phyloP scores from a whole-genome alignment of 2,113 vertebrate genomes.

The human region DNA sequence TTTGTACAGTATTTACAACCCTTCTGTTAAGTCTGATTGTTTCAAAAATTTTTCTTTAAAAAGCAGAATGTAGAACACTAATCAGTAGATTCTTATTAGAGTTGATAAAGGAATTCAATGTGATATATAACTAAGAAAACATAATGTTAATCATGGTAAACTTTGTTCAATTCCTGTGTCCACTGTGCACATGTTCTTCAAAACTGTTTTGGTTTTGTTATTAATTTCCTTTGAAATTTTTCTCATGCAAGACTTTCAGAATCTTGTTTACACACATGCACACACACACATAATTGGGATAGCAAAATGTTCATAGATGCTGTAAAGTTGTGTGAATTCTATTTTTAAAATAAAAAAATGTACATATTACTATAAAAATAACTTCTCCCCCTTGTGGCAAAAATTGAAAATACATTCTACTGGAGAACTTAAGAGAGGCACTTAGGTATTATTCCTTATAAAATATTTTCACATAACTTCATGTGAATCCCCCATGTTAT shows the following conservation, averaged over 20 bases:
- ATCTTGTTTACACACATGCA: not conserved
- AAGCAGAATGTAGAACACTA: conserved; percentile 26
- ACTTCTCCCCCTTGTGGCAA: conserved; percentile 75
- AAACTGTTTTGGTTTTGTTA: conserved; percentile 37
- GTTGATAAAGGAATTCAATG: conserved; percentile 21
- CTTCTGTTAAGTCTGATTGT: conserved; percentile 12
- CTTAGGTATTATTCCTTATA: conserved; percentile 51
- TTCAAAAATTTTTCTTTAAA: conserved; percentile 30
- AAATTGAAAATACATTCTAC: conserved; percentile 63
- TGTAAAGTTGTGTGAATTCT: conserved; percentile 32
- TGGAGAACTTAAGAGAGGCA: conserved; percentile 56
- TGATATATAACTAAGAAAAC: conserved; percentile 29
- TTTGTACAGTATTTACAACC: conserved; percentile 41
- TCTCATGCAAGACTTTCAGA: conserved; percentile 31
- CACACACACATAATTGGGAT: not conserved
- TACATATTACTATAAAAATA: conserved; percentile 64
- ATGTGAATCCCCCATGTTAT: not conserved
- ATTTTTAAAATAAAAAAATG: conserved; percentile 60
- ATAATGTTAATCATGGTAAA: conserved; percentile 37
- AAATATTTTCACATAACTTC: conserved; percentile 42
- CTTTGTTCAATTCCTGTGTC: not conserved
- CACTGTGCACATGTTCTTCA: not conserved
- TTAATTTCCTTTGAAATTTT: conserved; percentile 25
- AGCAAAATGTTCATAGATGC: not conserved
- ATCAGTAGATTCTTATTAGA: not conserved